Evolutionary conservation across 1,140 invertebrate genomes (phyloP), one percentile per base, ranked within the genome.

Genomic region (Bombus waltoni): DNA sequence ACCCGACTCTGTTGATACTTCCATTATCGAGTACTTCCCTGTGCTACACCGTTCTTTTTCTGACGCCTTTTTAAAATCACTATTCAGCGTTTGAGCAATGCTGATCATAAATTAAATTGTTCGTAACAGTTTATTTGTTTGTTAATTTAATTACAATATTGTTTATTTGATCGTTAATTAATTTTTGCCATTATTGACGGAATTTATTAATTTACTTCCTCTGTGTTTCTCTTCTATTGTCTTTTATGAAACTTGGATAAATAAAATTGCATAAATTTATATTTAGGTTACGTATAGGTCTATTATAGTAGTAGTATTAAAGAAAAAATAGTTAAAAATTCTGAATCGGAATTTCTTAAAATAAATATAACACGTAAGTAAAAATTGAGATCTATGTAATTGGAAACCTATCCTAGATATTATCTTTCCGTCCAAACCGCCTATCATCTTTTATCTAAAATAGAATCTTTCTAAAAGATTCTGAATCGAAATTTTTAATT

Each of bases 1-100:
- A 40, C 25, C 57, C 15, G 18, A 77, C 75, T 77, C 53, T 42
- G 75, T 77, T 77, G 42, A 32, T 77, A 62, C 32, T 62, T 42
- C 75, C 38, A 28, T 35, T 40, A 62, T 38, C 53, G 28, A 77
- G 57, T 77, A 77, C 62, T 42, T 62, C 1, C 15, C 38, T n/a
- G 9, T 42, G 57, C 42, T 62, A 62, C 15, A 3, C 13, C 28
- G 13, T 53, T 57, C 28, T 32, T 38, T 62, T 35, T n/a, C 22
- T 35, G 6, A 3, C 10, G 25, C 6, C 53, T n/a, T 76, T 76
- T 76, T 38, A 4, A 59, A 8, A 8, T 59, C 13, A 2, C 32
- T 28, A 28, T 40, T 25, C 11, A 25, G 1, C 9, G 5, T 8
- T 66, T 62, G 10, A 3, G 11, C 59, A 32, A 28, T 25, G 6